Conservation (phyloP, 2,888 invertebrate genomes). For the Rhaphigaster nebulosa region DNA sequence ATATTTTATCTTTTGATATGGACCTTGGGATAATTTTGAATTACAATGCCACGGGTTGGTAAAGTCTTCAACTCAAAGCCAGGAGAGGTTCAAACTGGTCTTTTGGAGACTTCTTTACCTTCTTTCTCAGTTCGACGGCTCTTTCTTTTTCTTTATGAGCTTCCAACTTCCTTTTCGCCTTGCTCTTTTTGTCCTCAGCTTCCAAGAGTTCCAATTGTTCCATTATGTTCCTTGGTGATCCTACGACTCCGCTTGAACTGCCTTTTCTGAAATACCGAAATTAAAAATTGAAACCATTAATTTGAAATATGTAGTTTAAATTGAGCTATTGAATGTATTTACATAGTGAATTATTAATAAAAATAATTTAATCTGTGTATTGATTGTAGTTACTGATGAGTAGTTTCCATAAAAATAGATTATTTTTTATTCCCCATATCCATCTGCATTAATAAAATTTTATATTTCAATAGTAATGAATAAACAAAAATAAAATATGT, state of each 20-base stretch:
- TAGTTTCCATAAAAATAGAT: background rate
- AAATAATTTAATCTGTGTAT: background rate
- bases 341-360: background rate
- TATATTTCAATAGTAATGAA: background rate
- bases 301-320: background rate
- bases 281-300: background rate
- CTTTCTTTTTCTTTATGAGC: conserved; percentile 64
- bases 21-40: conserved; percentile 40
- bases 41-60: conserved; percentile 39
- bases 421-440: background rate
- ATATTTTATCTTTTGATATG: conserved; percentile 3
- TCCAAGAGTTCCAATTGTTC: conserved; percentile 84
- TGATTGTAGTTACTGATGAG: too few species aligned
- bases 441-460: background rate
- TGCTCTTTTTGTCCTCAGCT: conserved; percentile 68
- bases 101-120: conserved; percentile 68
- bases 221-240: conserved; percentile 83
- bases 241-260: conserved; percentile 51
- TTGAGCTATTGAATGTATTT: background rate
- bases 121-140: conserved; percentile 64
- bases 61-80: conserved; percentile 75
- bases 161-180: conserved; percentile 66
- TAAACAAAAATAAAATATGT: background rate
- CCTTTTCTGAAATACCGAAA: background rate
- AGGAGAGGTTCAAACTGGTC: conserved; percentile 77